Evolutionary conservation across 2,797 vertebrate species (phyloP), one percentile per base, ranked within the genome.

Genomic region (Notoglanidium macrostoma): DNA sequence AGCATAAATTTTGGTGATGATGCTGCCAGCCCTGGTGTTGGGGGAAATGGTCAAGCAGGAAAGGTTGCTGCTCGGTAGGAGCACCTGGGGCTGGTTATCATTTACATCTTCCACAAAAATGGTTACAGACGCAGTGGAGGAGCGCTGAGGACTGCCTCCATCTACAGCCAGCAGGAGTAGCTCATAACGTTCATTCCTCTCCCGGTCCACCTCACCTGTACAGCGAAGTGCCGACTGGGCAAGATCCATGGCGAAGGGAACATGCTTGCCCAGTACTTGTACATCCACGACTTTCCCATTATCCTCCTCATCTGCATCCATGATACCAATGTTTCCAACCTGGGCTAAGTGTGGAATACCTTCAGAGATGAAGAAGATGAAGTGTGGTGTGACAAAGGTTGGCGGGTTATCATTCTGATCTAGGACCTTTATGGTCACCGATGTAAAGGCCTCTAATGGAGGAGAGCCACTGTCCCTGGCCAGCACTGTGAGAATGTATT

Each of bases 321-420:
- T 93, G 79, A 95, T 94, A 77, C 92, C 92, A 12, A 97, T 87
- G 61, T 87, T 89, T 35, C 96, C 96, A 85, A 96, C 94, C 73
- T 91, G 92, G 44, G 93, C 54, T 29, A 94, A 87, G 0, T 55
- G 89, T 0, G 92, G 91, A 78, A 94, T 89, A 87, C 95, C 94
- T 89, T 97, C 96, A 7, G 93, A 90, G 85, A 96, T 89, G 73
- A 96, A 97, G 90, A 97, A 97, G 83, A 94, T 92, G 70, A 96
- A 96, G 85, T 95, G 94, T 68, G 93, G 90, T n/a, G 91, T 94
- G 72, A 89, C 35, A 91, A 97, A 96, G 81, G 90, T 73, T 4
- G 96, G 96, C 17, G 91, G 87, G 87, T 97, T 97, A 90, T 97
- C 96, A 91, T 97, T 97, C 93, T 94, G 93, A 90, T 96, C 96